Evolutionary conservation across 2,888 invertebrate genomes (phyloP), one percentile per base, ranked within the genome.

Genomic region (Neelides folsomi): DNA sequence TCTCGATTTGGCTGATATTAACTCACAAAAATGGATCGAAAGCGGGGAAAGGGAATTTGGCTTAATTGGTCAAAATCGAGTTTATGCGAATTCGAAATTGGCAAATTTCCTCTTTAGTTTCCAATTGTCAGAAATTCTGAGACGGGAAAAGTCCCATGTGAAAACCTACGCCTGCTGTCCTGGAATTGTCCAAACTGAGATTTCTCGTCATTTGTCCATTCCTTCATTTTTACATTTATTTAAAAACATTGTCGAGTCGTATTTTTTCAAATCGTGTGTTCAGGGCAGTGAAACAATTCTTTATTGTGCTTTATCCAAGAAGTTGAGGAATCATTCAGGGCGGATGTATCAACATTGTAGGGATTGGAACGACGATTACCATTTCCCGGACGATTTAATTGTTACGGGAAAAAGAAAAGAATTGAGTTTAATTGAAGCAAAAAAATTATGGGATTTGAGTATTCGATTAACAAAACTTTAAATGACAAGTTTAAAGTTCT

Each of bases 221-320:
- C 27, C 27, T 27, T 27, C 27, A 5, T 3, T 27, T 3, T 5
- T 27, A 3, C 3, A 27, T 5, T 5, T 27, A 27, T 27, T 27
- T 27, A 27, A 27, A 27, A 27, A 27, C 27, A 3, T 7, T 3
- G 27, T 27, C 3, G 3, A 27, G 3, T 27, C 27, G 3, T 27
- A 27, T 27, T 27, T 27, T 5, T 27, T 27, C 7, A 27, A 27
- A 27, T 5, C 27, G 27, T 27, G 27, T 7, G 27, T 20, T 40
- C 15, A 48, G 40, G 41, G 40, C 5, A 10, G 34, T 15, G 36
- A 39, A 45, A 38, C 49, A 6, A 76, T 83, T 16, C 71, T 88
- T 16, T 81, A 81, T 70, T 85, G 86, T 68, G 83, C 86, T 0
- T 79, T 82, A 0, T 82, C 83, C 56, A 80, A 82, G 58, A 76